Percentiles rank a stretch among this genome's conserved stretches.
Evolutionary conservation across 1,140 invertebrate genomes (phyloP).

Genomic region (Pseudobourletiella spinata): DNA sequence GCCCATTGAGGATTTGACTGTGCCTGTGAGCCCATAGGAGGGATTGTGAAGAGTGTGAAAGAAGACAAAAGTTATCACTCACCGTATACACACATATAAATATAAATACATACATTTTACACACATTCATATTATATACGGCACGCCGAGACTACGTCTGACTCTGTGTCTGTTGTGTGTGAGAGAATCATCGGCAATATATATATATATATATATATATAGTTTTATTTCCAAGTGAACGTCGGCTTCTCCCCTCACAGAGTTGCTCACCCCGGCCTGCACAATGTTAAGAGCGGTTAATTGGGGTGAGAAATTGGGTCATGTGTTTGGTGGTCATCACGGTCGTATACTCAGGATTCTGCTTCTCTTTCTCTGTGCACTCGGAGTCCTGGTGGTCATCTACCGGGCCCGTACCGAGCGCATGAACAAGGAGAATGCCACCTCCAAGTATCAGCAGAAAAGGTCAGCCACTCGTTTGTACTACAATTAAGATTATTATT

Average conservation of each 20-base stretch:
- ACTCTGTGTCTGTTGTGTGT: too few relatives aligned
- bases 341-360: conserved; percentile 30
- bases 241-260: not conserved
- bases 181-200: too few relatives aligned
- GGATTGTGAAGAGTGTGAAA: too few relatives aligned
- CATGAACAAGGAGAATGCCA: conserved; percentile 28
- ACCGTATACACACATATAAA: too few relatives aligned
- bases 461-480: conserved; percentile 17
- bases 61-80: too few relatives aligned
- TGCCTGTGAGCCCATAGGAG: too few relatives aligned
- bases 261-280: conserved; percentile 7
- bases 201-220: too few relatives aligned
- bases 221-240: not conserved
- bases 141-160: too few relatives aligned
- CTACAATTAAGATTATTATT: not conserved
- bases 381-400: conserved; percentile 27
- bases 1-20: too few relatives aligned
- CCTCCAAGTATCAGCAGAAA: conserved; percentile 19
- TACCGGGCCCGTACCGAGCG: conserved; percentile 28
- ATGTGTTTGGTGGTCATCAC: conserved; percentile 33
- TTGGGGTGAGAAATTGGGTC: conserved; percentile 36
- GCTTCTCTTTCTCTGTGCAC: conserved; percentile 30
- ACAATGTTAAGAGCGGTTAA: conserved; percentile 33
- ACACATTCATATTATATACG: too few relatives aligned
- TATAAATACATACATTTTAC: too few relatives aligned